phyloP scores from a whole-genome alignment of 2,113 vertebrate species.

The Pollimyrus isidori region DNA sequence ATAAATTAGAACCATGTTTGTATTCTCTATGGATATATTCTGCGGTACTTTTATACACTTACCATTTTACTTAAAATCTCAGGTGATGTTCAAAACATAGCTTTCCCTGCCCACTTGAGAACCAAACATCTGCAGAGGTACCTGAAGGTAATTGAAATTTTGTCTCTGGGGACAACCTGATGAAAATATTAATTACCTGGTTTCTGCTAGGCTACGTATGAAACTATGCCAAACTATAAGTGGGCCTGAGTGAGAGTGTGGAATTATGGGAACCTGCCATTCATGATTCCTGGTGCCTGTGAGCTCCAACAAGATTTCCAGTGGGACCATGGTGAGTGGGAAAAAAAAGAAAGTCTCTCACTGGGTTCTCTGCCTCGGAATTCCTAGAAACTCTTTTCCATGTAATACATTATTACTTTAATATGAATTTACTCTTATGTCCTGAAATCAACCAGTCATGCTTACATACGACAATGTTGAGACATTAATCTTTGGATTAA shows the following conservation, averaged over 20 bases:
- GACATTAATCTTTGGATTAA: neutral
- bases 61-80: neutral
- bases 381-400: neutral
- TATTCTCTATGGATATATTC: neutral
- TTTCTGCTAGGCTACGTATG: neutral
- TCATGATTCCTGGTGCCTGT: neutral
- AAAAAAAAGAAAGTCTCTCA: neutral
- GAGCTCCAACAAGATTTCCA: neutral
- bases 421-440: neutral
- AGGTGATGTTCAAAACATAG: neutral
- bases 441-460: neutral
- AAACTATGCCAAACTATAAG: neutral
- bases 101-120: neutral
- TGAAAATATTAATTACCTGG: neutral
- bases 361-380: neutral
- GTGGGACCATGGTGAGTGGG: neutral
- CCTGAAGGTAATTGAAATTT: neutral
- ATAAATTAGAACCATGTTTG: neutral
- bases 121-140: neutral
- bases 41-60: neutral
- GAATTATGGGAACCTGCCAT: neutral
- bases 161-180: neutral
- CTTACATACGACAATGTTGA: neutral
- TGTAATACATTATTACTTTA: neutral
- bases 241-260: neutral